Base-by-base conservation (phyloP, 1,140 invertebrate genomes). In the Drosophila aff. region DNA sequence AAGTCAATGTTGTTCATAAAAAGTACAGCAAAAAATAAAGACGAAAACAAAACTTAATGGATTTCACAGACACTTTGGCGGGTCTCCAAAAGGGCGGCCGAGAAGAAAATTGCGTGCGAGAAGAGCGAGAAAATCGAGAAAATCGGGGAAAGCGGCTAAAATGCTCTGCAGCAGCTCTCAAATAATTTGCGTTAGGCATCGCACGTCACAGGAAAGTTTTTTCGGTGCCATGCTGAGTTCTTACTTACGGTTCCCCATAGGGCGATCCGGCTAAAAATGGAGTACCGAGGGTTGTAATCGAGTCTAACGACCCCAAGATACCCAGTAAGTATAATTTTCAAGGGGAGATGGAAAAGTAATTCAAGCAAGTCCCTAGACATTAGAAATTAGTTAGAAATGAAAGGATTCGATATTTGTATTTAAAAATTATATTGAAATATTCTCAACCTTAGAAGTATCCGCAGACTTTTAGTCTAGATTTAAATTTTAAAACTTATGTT, bases 21-120 rank as follows among this genome's bases (percentile, higher is more conserved):
- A 80, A 36, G 21, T 38, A 53, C 18, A 53, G 18, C n/a, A 23
- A 38, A 38, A 53, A 52, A 53, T 58, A 77, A 50, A 18, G n/a
- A 43, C 74, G 57, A 79, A 82, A 86, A 71, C 80, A 86, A 72
- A 87, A 82, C 84, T 78, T 87, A 89, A 89, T 87, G 83, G 84
- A 89, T 87, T 87, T 83, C 80, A 84, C 83, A 83, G 85, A 87
- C 83, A 67, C 58, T 67, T 82, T 71, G 69, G 82, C 82, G 76
- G 11, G 62, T 76, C 65, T 82, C 82, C 82, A 79, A 77, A 76
- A 86, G 80, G 82, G 71, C 82, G 82, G 63, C 52, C 44, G 44
- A 63, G 49, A 76, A 55, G 80, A 80, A 77, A 83, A 84, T 82
- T 68, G 60, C 46, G 72, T 77, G 73, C 77, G 62, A 60, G 63